Evolutionary conservation across 64 coral and sea anemone species (phyloP).

Genomic region (Cladopsammia gracilis): DNA sequence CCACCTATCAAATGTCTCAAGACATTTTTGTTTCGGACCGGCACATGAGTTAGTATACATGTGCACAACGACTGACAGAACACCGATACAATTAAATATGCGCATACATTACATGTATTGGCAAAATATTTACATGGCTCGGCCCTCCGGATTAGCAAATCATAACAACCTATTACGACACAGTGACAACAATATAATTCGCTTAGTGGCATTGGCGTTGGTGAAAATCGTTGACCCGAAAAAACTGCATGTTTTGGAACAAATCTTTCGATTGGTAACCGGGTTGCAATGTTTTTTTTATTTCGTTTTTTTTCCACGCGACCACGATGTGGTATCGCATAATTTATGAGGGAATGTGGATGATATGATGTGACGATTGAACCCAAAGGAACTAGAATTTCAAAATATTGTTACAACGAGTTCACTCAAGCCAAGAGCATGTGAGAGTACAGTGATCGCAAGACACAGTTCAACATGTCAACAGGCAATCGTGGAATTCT

Average conservation of each 20-base stretch:
- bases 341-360: slow-evolving; percentile 8
- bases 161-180: slow-evolving; percentile 5
- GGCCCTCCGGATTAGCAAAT: not conserved
- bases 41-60: not conserved
- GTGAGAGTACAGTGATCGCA: not conserved
- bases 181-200: slow-evolving; percentile 6
- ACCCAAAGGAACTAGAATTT: not conserved
- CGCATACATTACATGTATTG: slow-evolving; percentile 1
- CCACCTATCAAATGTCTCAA: too few relatives aligned
- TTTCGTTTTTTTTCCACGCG: not conserved
- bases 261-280: not conserved
- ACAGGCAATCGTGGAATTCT: slow-evolving; percentile 33
- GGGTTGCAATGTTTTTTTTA: too few relatives aligned
- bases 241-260: not conserved
- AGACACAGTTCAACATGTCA: not conserved
- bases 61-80: not conserved
- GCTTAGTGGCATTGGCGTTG: not conserved
- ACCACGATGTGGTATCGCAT: not conserved
- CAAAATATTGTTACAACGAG: slow-evolving; percentile 6
- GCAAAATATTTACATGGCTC: slow-evolving; percentile 17
- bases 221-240: not conserved
- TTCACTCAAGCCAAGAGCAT: not conserved
- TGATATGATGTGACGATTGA: not conserved
- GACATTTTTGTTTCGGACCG: not conserved
- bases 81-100: not conserved